Conservation (phyloP, 2,113 vertebrate species). For the Terrapene triunguis region DNA sequence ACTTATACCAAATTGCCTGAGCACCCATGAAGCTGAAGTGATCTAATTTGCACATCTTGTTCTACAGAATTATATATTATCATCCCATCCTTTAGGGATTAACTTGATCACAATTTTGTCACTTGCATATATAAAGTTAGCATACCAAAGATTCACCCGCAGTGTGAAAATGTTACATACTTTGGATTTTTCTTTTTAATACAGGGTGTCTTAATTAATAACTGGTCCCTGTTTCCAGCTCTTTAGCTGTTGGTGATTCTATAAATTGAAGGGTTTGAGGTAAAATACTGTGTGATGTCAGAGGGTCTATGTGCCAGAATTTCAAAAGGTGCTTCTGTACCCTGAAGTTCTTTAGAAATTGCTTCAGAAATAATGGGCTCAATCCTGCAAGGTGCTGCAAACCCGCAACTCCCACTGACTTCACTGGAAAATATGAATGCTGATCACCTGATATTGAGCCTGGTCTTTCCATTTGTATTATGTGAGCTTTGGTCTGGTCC, state of each 20-base stretch:
- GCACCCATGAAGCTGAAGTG: slow-evolving; percentile 67
- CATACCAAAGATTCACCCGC: slow-evolving; percentile 34
- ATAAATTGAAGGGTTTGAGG: neutral
- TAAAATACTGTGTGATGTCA: rapidly evolving
- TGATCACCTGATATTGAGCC: neutral
- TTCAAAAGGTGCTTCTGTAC: neutral
- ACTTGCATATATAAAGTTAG: slow-evolving; percentile 29
- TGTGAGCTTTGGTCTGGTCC: neutral
- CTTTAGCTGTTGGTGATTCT: neutral
- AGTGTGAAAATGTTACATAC: neutral
- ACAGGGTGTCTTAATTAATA: neutral
- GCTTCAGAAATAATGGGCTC: neutral
- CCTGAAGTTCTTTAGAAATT: neutral
- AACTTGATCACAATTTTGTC: slow-evolving; percentile 59
- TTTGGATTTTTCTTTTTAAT: slow-evolving; percentile 4
- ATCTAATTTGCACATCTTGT: slow-evolving; percentile 63
- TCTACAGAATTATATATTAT: slow-evolving; percentile 65
- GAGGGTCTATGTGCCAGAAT: too few species aligned
- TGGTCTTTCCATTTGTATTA: neutral
- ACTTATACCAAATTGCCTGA: slow-evolving; percentile 50
- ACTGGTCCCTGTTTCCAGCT: neutral
- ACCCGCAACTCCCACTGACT: neutral
- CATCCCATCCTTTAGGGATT: slow-evolving; percentile 26
- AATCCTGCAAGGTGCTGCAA: neutral
- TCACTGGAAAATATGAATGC: neutral